These are phyloP conservation scores for Drosophila bunnanda DNA, from an alignment of 2,888 invertebrate genomes.

Conservation along the genomic window DNA sequence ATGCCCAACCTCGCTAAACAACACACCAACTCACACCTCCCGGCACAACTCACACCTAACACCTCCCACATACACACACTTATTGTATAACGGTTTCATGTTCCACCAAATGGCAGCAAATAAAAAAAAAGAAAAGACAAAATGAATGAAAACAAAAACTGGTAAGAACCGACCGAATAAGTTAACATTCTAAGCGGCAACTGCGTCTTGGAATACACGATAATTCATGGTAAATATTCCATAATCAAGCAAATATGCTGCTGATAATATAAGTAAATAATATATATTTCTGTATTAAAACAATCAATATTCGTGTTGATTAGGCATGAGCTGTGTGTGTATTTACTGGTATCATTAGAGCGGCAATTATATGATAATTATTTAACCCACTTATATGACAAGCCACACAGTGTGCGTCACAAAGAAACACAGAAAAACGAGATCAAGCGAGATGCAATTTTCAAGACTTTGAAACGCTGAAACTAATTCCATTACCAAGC, in stretches of 20 bases:
- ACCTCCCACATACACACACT: not conserved
- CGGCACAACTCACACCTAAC: not conserved
- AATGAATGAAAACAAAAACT: no score
- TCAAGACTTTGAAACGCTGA: slow-evolving; percentile 1
- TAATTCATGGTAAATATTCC: slow-evolving; percentile 49
- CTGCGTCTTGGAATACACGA: slow-evolving; percentile 64
- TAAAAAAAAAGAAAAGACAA: no score
- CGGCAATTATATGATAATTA: slow-evolving; percentile 59
- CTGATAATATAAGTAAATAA: slow-evolving; percentile 18
- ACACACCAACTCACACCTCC: slow-evolving; percentile 12
- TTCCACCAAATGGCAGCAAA: slow-evolving; percentile 57
- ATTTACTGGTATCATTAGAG: slow-evolving; percentile 32
- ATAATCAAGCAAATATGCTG: slow-evolving; percentile 15
- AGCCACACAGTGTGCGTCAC: slow-evolving; percentile 23
- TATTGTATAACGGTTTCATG: slow-evolving; percentile 48
- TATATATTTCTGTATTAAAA: slow-evolving; percentile 25
- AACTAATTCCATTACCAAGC: not conserved
- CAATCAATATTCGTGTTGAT: slow-evolving; percentile 19
- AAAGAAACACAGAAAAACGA: slow-evolving; percentile 22
- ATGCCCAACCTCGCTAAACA: slow-evolving; percentile 21
- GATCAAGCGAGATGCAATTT: slow-evolving; percentile 1
- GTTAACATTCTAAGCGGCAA: slow-evolving; percentile 8
- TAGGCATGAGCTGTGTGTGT: slow-evolving; percentile 2
- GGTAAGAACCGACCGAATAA: slow-evolving; percentile 32
- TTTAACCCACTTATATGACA: slow-evolving; percentile 57